phyloP scores from a whole-genome alignment of 2,113 vertebrate species.

The Apus apus region DNA sequence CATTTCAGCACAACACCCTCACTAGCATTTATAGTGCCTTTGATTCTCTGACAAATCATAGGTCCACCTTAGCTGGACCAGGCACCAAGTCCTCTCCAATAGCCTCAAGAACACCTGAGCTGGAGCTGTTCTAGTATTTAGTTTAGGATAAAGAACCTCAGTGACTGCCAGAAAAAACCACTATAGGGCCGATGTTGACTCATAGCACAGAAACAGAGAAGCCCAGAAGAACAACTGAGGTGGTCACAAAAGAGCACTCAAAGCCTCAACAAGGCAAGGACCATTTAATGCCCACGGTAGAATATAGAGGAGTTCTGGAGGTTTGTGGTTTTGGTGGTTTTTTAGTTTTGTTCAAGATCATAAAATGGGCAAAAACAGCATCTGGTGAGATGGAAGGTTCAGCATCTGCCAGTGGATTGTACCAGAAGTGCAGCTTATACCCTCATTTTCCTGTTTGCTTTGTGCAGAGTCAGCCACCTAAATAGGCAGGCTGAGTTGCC shows the following conservation, averaged over 20 bases:
- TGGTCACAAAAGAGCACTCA: too few species aligned
- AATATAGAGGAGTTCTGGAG: fast-evolving
- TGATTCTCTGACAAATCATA: not conserved
- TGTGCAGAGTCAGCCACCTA: slow-evolving; percentile 10
- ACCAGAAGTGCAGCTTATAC: not conserved
- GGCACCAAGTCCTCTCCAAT: too few species aligned
- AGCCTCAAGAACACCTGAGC: not conserved
- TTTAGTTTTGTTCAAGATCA: not conserved
- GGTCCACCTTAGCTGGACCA: not conserved
- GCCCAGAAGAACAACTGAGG: not conserved
- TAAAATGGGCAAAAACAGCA: not conserved
- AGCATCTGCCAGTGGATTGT: not conserved
- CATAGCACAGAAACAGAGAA: not conserved
- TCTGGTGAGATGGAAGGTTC: not conserved
- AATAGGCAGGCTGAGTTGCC: not conserved
- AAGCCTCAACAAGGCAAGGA: not conserved
- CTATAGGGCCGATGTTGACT: not conserved
- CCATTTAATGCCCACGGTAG: not conserved
- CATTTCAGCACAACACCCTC: not conserved
- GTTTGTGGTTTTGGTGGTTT: too few species aligned
- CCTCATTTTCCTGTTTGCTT: slow-evolving; percentile 11
- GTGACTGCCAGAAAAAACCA: not conserved
- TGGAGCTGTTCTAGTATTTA: not conserved
- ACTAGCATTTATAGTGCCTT: fast-evolving
- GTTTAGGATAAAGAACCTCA: fast-evolving